Conservation (phyloP, 2,888 invertebrate genomes). For the Drosophila longiperda region DNA sequence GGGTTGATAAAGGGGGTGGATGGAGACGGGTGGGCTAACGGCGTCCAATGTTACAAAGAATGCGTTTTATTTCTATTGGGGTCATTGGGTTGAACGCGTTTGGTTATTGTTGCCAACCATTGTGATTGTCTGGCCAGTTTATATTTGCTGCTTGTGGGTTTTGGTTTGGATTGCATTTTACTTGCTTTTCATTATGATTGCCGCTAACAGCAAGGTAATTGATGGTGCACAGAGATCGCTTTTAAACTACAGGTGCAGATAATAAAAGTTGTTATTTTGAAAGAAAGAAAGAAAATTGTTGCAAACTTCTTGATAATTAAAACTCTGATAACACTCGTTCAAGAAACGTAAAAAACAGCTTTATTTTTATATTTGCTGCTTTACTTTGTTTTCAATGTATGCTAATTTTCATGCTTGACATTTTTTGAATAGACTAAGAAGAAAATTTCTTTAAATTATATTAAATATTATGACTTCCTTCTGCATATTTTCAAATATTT, state of each 20-base stretch:
- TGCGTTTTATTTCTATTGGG: conserved; percentile 77
- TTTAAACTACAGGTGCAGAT: conserved; percentile 42
- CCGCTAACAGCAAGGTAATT: conserved; percentile 51
- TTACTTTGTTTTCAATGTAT: neutral
- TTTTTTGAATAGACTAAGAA: neutral
- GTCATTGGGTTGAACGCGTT: conserved; percentile 70
- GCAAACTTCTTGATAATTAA: conserved; percentile 20
- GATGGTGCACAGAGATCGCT: conserved; percentile 42
- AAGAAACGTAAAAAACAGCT: neutral
- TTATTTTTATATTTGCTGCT: neutral
- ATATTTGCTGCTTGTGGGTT: neutral
- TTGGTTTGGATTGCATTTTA: conserved; percentile 4
- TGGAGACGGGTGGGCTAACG: neutral
- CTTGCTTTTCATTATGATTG: conserved; percentile 49
- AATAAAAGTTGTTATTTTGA: conserved; percentile 14
- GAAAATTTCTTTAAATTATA: too few relatives aligned
- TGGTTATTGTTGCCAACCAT: conserved; percentile 59
- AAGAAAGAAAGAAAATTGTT: conserved; percentile 1
- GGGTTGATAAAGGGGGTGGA: too few relatives aligned
- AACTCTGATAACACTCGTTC: conserved; percentile 15
- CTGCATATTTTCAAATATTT: neutral
- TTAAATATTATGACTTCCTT: neutral
- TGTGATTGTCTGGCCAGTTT: conserved; percentile 37
- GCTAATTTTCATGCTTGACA: neutral
- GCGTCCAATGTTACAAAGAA: conserved; percentile 53